These are phyloP conservation scores for Serripes groenlandicus DNA, from an alignment of 2,888 invertebrate species.

Conservation along the genomic window DNA sequence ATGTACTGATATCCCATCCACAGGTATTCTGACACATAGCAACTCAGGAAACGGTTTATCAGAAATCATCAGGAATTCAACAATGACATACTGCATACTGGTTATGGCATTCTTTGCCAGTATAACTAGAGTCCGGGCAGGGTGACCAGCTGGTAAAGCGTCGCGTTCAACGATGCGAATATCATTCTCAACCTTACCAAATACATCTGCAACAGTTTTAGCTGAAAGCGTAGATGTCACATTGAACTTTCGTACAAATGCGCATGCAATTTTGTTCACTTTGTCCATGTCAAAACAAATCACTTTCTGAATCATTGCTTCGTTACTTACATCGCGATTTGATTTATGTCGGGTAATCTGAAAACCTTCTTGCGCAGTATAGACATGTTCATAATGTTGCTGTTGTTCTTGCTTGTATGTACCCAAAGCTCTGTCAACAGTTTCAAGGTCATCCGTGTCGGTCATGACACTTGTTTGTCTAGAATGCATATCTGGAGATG, in stretches of 20 bases:
- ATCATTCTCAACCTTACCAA: background rate
- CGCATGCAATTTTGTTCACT: conserved; percentile 7
- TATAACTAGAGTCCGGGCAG: background rate
- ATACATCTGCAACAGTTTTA: background rate
- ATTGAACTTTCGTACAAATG: background rate
- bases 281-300: conserved; percentile 15
- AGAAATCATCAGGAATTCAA: background rate
- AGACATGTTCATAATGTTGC: background rate
- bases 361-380: background rate
- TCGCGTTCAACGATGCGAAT: background rate
- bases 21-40: background rate
- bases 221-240: background rate
- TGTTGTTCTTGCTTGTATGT: background rate
- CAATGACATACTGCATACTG: background rate
- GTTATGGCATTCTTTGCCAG: background rate
- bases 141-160: background rate
- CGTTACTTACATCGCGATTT: background rate
- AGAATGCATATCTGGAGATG: too few species aligned
- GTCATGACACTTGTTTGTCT: background rate
- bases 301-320: background rate
- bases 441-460: background rate
- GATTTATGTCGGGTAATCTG: background rate
- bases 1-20: background rate
- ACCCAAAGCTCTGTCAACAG: background rate
- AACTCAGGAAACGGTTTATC: background rate